Evolutionary conservation across 2,888 invertebrate genomes (phyloP).

Genomic region (Acrobasis consociella): DNA sequence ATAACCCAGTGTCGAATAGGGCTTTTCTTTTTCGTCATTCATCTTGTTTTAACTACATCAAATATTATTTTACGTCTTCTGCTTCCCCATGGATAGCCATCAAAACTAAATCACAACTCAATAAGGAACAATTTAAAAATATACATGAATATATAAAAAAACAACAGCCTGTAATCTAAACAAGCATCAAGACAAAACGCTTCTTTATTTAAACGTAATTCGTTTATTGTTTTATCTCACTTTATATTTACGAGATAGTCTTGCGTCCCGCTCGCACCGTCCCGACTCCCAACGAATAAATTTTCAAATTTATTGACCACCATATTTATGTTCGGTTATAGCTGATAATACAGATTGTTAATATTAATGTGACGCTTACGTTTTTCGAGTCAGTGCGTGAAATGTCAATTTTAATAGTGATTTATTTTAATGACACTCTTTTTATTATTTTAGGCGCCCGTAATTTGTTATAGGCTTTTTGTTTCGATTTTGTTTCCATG

Average conservation of each 20-base stretch:
- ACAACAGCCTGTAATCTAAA: conserved; percentile 62
- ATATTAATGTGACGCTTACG: conserved; percentile 66
- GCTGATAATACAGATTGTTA: conserved; percentile 68
- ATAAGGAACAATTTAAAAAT: conserved; percentile 4
- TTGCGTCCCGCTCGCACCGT: conserved; percentile 32
- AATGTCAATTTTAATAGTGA: conserved; percentile 75
- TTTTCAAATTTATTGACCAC: conserved; percentile 73
- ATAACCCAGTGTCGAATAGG: no score
- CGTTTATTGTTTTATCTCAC: conserved; percentile 82
- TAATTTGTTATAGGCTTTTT: conserved; percentile 42
- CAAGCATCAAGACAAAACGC: conserved; percentile 73
- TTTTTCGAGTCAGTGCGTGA: conserved; percentile 66
- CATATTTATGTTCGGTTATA: conserved; percentile 65
- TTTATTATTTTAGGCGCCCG: conserved; percentile 45
- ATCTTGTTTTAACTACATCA: no score
- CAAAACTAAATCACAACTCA: neutral
- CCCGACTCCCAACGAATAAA: conserved; percentile 60
- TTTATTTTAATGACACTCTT: conserved; percentile 56
- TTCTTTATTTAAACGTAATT: conserved; percentile 80
- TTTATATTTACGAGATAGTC: conserved; percentile 75
- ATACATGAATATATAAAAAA: conserved; percentile 23
- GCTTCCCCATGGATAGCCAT: neutral
- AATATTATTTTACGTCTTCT: no score
- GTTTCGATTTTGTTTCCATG: conserved; percentile 32
- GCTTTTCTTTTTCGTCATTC: no score